These are phyloP conservation scores for Oryzias woworae DNA, from an alignment of 2,113 vertebrate genomes.

Conservation along the genomic window DNA sequence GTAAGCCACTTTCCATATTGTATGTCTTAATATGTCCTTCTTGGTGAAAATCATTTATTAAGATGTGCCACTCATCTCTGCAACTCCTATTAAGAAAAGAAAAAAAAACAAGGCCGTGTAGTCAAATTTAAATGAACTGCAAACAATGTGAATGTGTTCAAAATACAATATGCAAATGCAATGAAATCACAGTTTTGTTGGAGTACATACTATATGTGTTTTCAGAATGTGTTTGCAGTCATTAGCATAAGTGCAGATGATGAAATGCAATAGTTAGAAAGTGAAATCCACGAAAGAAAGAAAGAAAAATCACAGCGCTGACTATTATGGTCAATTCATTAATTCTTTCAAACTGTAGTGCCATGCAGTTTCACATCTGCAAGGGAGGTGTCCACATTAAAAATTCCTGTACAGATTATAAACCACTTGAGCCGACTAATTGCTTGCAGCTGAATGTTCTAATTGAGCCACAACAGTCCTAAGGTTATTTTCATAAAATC, in stretches of 20 bases:
- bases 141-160: constrained; percentile 3
- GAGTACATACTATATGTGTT: constrained; percentile 12
- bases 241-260: constrained; percentile 46
- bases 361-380: constrained; percentile 76
- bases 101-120: not conserved
- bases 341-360: constrained; percentile 70
- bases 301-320: constrained; percentile 35
- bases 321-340: constrained; percentile 64
- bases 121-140: constrained; percentile 29
- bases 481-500: constrained; percentile 80
- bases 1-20: constrained; percentile 54
- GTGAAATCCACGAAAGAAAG: constrained; percentile 24
- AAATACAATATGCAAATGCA: constrained; percentile 28
- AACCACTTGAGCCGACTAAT: constrained; percentile 80
- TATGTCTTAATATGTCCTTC: constrained; percentile 35
- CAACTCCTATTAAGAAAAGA: constrained; percentile 2
- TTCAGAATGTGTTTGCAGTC: constrained; percentile 20
- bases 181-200: constrained; percentile 30
- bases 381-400: constrained; percentile 73
- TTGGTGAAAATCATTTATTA: constrained; percentile 31
- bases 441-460: constrained; percentile 83
- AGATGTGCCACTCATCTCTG: constrained; percentile 24
- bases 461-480: constrained; percentile 81
- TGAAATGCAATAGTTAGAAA: constrained; percentile 44
- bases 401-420: constrained; percentile 78